Conservation (phyloP, 1,140 invertebrate species). For the Triops longicaudatus region DNA sequence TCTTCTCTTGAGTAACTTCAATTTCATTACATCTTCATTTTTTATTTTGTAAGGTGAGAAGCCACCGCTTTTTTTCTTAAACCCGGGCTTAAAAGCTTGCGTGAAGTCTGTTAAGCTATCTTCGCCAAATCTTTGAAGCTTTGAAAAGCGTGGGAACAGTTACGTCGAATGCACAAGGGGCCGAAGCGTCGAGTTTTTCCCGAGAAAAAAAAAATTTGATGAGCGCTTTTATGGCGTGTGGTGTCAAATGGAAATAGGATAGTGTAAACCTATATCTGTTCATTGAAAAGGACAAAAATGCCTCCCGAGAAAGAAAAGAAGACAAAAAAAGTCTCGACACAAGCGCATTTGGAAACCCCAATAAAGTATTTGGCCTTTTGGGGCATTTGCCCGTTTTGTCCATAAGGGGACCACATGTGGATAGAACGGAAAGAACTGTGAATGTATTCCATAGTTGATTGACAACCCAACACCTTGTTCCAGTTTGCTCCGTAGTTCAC, state of each 20-base stretch:
- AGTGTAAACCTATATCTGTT: neutral
- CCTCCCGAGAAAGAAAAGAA: neutral
- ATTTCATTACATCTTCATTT: neutral
- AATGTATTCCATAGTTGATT: neutral
- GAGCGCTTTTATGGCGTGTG: conserved; percentile 5
- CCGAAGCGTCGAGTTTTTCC: neutral
- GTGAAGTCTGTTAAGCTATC: neutral
- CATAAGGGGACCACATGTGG: too few relatives aligned
- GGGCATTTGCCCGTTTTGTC: too few relatives aligned
- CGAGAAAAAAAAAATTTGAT: neutral
- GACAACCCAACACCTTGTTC: neutral
- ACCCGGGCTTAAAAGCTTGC: neutral
- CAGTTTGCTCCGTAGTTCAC: neutral
- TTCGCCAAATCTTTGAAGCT: neutral
- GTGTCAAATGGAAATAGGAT: conserved; percentile 7
- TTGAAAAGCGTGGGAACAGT: conserved; percentile 6
- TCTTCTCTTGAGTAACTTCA: neutral
- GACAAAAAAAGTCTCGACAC: neutral
- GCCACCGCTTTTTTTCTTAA: neutral
- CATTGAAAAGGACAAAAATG: neutral
- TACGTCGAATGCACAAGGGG: neutral
- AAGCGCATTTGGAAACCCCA: neutral
- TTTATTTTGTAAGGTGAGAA: neutral
- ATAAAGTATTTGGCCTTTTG: too few relatives aligned
- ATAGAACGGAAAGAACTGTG: neutral